Evolutionary conservation across 2,113 vertebrate genomes (phyloP), one percentile per base, ranked within the genome.

Genomic region (Pimephales promelas): DNA sequence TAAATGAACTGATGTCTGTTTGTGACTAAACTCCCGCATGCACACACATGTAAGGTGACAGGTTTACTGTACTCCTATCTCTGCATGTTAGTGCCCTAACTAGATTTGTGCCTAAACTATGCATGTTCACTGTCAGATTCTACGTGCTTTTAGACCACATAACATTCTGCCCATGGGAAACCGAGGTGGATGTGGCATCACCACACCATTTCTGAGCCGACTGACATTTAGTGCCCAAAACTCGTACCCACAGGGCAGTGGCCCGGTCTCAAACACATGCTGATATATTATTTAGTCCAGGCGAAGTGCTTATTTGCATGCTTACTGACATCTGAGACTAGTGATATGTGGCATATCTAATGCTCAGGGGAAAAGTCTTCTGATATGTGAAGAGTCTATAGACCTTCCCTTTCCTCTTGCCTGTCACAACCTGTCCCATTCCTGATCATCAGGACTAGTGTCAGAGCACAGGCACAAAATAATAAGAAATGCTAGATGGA

Each of bases 251-350:
- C 14, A 4, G 72, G 54, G 54, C 43, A 34, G 52, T 22, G 14
- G 68, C 71, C 20, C 57, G 9, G 36, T 22, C 83, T 75, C 74
- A 83, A 85, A 85, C 26, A 45, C 83, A 83, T n/a, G 70, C 86
- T 83, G 86, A 85, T 85, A 47, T 85, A 85, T 87, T 85, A 83
- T 87, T 85, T 70, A 87, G 45, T 24, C n/a, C 61, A 77, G 59
- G 59, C 34, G 18, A 83, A 87, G 86, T 83, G 56, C 86, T 79
- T 84, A 83, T 85, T 85, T 85, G 83, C 83, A 85, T 85, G 70
- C 76, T 47, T 8, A 20, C 22, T 52, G 85, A 83, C 73, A 57
- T 26, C 74, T 66, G 57, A 83, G 72, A 64, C 70, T 31, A 61
- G 45, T 83, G 74, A 80, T 73, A 81, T 66, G 81, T 79, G 70